Evolutionary conservation across 2,113 vertebrate genomes (phyloP), one percentile per base, ranked within the genome.

Genomic region (Sporophila hypoxantha): DNA sequence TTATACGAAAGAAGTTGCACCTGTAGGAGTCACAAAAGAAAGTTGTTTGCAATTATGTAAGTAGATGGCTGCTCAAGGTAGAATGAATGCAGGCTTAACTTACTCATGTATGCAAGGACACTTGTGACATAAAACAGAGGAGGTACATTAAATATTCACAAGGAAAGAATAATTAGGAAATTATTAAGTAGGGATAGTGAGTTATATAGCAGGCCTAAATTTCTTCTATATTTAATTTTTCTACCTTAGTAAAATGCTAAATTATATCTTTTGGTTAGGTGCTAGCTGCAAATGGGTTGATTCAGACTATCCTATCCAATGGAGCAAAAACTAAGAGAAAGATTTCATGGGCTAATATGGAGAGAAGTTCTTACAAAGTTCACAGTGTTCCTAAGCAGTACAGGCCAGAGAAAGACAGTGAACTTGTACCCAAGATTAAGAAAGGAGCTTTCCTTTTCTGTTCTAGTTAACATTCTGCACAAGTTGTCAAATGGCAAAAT

Each of bases 71-170:
- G 17, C 41, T 78, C 2, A 3, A 52, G 23, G 17, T 36, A 41
- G 21, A 68, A 57, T 25, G 41, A 85, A 76, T 73, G 14, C 23
- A 76, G 18, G 17, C 26, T 82, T 88, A 49, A 29, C 26, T 83
- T 84, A 9, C 27, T 67, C 4, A 5, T 34, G 15, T 20, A 10
- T 57, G 5, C 29, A 65, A 29, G 22, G 14, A 44, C 2, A 26
- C 6, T 49, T 0, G 1, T 1, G 11, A 9, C 3, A 17, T 22
- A 23, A 26, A 41, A 88, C 26, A 9, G 8, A 64, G 10, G 7
- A 36, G 18, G 18, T 59, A 55, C 4, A 4, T 21, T 19, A 67
- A 81, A 16, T 67, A 29, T 66, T 77, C 19, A 34, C 10, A 70
- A 62, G 36, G 39, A 70, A 78, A 23, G 15, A 73, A 61, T 57